Conservation (phyloP, 2,888 invertebrate genomes). For the Papilio protenor region DNA sequence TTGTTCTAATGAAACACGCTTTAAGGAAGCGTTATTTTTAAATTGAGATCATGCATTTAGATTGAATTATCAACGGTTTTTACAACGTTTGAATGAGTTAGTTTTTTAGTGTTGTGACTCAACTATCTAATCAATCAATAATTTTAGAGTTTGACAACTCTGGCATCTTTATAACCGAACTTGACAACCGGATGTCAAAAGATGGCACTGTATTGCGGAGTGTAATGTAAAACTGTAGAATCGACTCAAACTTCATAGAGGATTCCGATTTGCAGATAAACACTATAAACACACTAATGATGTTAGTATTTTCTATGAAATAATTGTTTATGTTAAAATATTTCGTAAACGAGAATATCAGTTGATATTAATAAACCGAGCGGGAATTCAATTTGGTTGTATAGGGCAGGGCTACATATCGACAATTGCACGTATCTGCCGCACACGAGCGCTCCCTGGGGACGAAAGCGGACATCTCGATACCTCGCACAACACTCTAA, state of each 20-base stretch:
- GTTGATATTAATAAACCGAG: slow-evolving; percentile 27
- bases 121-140: not conserved
- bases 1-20: slow-evolving; percentile 17
- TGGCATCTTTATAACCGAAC: not conserved
- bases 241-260: not conserved
- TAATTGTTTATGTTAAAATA: slow-evolving; percentile 11
- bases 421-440: slow-evolving; percentile 18
- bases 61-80: slow-evolving; percentile 25
- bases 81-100: not conserved
- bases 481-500: slow-evolving; percentile 2
- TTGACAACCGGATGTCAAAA: not conserved
- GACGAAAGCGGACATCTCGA: not conserved
- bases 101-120: not conserved
- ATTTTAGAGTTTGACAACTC: not conserved
- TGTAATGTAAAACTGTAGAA: not conserved
- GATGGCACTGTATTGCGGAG: not conserved
- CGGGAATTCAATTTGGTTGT: slow-evolving; percentile 32
- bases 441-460: slow-evolving; percentile 25
- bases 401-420: slow-evolving; percentile 7
- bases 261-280: not conserved
- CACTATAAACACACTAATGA: no score
- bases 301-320: no score
- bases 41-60: slow-evolving; percentile 24
- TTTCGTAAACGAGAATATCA: not conserved
- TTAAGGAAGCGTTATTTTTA: slow-evolving; percentile 20